Evolutionary conservation across 1,140 invertebrate species (phyloP), one percentile per base, ranked within the genome.

Genomic region (Trypoxylus dichotomus): DNA sequence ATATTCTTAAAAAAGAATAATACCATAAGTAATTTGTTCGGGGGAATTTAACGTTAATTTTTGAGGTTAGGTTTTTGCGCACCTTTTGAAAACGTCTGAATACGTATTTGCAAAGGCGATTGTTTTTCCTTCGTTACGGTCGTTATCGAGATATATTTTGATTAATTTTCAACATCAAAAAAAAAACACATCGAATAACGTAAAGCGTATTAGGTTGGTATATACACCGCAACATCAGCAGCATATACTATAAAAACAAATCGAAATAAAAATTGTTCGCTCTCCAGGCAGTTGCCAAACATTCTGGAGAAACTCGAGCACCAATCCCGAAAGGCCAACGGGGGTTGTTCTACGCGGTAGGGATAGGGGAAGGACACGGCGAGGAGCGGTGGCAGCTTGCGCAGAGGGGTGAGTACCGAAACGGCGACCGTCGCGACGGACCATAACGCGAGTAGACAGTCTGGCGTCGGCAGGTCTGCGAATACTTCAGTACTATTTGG

Each of bases 401-500:
- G 85, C 75, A 83, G 82, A 83, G 86, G 47, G 87, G 88, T 87
- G 88, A 85, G 89, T 42, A 54, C 74, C 41, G 29, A 74, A 74
- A 85, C 79, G 88, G 80, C 82, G 87, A 80, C 75, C 87, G 87
- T 37, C 88, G 88, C 88, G 88, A 82, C 84, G 83, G 80, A 78
- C 81, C 83, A 85, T 84, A 85, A 81, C 81, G 83, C 88, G 79
- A 87, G 87, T 76, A 88, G 88, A 85, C 88, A 88, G 79, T 86
- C 88, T 79, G 89, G 87, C 83, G 89, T 86, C 75, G 87, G 87
- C 79, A 86, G 86, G 82, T 88, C 87, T 83, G 79, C 72, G 24
- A 75, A 47, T 47, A 27, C 74, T 47, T 75, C 74, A 54, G 43
- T 47, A 42, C 74, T 75, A 47, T 75, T 75, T 75, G 74, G 74